A percentile compares a stretch with the other conserved stretches of the same genome.
Evolutionary conservation across 2,797 vertebrate genomes (phyloP).

Genomic region (Xyrichtys novacula): DNA sequence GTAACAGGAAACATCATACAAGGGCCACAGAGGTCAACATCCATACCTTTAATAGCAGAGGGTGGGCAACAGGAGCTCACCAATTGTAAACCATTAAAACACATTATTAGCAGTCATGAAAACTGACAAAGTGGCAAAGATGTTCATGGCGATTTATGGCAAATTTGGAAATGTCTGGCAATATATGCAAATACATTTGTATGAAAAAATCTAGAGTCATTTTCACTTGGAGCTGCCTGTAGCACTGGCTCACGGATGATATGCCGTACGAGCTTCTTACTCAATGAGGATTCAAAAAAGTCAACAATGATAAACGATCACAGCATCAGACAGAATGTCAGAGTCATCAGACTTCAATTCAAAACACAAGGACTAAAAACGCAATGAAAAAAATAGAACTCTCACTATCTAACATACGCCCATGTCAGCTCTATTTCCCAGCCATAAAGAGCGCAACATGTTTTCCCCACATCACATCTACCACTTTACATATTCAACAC

Average conservation of each 20-base stretch:
- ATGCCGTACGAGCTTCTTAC: slow-evolving; percentile 51
- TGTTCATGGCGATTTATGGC: slow-evolving; percentile 64
- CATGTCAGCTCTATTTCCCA: slow-evolving; percentile 33
- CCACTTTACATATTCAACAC: slow-evolving; percentile 43
- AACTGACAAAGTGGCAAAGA: slow-evolving; percentile 64
- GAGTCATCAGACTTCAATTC: slow-evolving; percentile 54
- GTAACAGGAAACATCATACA: slow-evolving; percentile 81
- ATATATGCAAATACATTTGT: slow-evolving; percentile 64
- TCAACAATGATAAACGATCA: slow-evolving; percentile 63
- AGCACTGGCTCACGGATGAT: slow-evolving; percentile 63
- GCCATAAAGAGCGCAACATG: slow-evolving; percentile 32
- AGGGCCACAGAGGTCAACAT: slow-evolving; percentile 82
- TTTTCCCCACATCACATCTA: slow-evolving; percentile 30
- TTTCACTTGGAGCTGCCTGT: slow-evolving; percentile 70
- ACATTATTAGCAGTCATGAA: slow-evolving; percentile 74
- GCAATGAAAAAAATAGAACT: slow-evolving; percentile 24
- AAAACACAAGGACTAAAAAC: slow-evolving; percentile 70
- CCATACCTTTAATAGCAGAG: slow-evolving; percentile 82
- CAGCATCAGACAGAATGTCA: slow-evolving; percentile 66
- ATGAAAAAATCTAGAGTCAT: slow-evolving; percentile 59
- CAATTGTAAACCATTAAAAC: slow-evolving; percentile 82
- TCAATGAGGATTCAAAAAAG: slow-evolving; percentile 51
- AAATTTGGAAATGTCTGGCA: slow-evolving; percentile 64
- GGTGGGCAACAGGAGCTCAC: slow-evolving; percentile 75
- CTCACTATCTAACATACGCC: slow-evolving; percentile 12